Evolutionary conservation across 2,888 invertebrate species (phyloP), one percentile per base, ranked within the genome.

Genomic region (Himalopsyche japonica): DNA sequence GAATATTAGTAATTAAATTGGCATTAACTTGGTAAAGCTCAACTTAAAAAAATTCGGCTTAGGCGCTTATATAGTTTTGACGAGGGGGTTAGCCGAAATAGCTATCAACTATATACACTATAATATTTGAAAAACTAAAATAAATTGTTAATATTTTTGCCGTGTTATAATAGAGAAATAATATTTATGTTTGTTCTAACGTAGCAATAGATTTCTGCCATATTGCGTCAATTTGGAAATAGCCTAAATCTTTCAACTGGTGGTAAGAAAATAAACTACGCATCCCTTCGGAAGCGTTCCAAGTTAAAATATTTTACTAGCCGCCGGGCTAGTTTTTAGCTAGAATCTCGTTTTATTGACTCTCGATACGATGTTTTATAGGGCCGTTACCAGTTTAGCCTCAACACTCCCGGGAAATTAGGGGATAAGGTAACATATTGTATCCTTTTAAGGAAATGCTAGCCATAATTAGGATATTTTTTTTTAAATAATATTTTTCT

Each of bases 301-400:
- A 10, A 18, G 82, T 79, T 70, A 82, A 82, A 84, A 84, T 84
- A 84, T 84, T 84, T 84, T 82, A 84, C 81, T 78, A 81, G 64
- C 81, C 81, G 79, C 78, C 84, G 64, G 43, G 81, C 24, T 57
- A 57, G 57, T 57, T 78, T 64, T 49, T 43, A 20, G 43, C 15
- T 27, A 30, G 30, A 78, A 15, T 27, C 32, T n/a, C 47, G 43
- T 70, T 47, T 64, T 83, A 83, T 83, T 48, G 83, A 83, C 83
- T 80, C 76, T 80, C 76, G 81, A 83, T 79, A 70, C 47, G 1
- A 32, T 48, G 30, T 47, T 83, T 79, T 83, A 83, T 27, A 76
- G 79, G 37, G 48, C 82, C 20, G 47, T 70, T 79, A 47, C 27
- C 30, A 32, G 20, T 8, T n/a, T 32, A 70, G 47, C 27, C 34